Base-by-base conservation (phyloP, 2,888 invertebrate genomes). In the Pristionchus maxplancki region DNA sequence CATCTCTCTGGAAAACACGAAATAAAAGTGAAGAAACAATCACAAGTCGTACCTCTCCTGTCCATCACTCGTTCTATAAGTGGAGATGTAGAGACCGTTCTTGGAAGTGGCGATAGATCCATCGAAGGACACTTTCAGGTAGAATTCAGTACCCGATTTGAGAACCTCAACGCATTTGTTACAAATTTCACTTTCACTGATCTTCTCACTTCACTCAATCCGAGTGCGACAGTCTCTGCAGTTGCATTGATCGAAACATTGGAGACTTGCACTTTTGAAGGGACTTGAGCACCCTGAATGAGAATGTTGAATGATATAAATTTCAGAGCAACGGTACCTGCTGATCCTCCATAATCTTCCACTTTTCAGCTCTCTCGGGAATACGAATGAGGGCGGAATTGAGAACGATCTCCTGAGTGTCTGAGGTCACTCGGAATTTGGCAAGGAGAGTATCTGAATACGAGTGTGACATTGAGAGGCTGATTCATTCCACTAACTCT, bases 71-170 rank as follows among this genome's bases (percentile, higher is more conserved):
- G 90, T 91, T 31, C 89, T 89, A 89, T 93, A 93, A 37, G 87
- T 78, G 28, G 92, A 90, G n/a, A 90, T 50, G 88, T 91, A 93
- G 5, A 93, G 89, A 17, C 93, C 93, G 40, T 89, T 89, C n/a
- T 93, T 90, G 24, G 81, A 50, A 13, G 34, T 34, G 24, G 64
- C 82, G 15, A 93, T 91, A 15, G 90, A 89, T 28, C 93, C 92
- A 48, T 89, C 78, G 90, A 91, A 93, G 1, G 89, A 90, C 40
- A 93, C 89, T 90, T 92, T n/a, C 58, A 92, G 67, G 34, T 83
- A 50, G 71, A 89, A 64, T 17, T 53, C 67, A 34, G n/a, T 44
- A 8, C 67, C 85, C 0, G 85, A 34, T 62, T 62, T 62, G 40
- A 86, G 40, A 17, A 34, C 31, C 85, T 86, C 17, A 24, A 64